phyloP scores from a whole-genome alignment of 1,140 invertebrate species.

The Hestina assimilis region DNA sequence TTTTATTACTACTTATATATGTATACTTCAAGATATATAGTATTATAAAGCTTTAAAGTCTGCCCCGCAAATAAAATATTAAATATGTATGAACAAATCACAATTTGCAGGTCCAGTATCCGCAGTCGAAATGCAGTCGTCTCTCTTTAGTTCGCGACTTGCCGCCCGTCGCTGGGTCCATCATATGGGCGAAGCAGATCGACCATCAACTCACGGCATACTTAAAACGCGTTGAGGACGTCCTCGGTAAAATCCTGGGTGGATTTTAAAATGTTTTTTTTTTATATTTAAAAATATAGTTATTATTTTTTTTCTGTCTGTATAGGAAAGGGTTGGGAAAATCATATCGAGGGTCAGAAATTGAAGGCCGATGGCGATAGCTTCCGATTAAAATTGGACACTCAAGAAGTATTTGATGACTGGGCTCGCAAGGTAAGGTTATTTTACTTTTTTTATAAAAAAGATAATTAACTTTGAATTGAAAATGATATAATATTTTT shows the following conservation, averaged over 20 bases:
- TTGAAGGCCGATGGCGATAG: conserved; percentile 98
- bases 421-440: conserved; percentile 91
- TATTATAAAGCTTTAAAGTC: no score
- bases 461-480: no score
- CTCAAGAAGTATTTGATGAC: conserved; percentile 98
- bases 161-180: conserved; percentile 97
- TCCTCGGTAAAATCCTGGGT: conserved; percentile 84
- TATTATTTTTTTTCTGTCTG: conserved; percentile 18
- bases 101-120: conserved; percentile 89
- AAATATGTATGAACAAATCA: no score
- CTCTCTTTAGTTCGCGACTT: conserved; percentile 95
- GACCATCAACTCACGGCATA: conserved; percentile 98
- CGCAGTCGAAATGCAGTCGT: conserved; percentile 93
- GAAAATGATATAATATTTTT: no score
- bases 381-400: conserved; percentile 96
- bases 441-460: no score
- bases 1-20: no score
- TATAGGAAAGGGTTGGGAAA: conserved; percentile 97
- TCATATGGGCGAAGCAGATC: conserved; percentile 99
- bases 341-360: conserved; percentile 99
- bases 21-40: no score
- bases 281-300: not conserved
- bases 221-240: conserved; percentile 97
- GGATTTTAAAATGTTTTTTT: not conserved
- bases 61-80: no score